Evolutionary conservation across 2,113 vertebrate species (phyloP).

Genomic region (Dicaeum eximium): DNA sequence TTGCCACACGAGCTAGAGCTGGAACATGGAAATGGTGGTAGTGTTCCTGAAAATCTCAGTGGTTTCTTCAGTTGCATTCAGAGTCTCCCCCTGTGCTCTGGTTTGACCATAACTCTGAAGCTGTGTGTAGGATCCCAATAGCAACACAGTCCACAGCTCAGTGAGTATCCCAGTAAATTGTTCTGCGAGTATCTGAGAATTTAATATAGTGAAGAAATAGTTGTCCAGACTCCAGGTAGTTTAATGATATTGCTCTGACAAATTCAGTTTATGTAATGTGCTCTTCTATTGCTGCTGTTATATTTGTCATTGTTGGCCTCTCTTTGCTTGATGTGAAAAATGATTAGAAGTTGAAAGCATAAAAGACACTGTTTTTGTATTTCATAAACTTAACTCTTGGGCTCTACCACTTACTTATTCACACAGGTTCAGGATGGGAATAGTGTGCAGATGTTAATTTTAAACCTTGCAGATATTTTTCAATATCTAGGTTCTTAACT

Average conservation of each 20-base stretch:
- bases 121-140: neutral
- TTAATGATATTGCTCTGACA: neutral
- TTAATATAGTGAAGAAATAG: neutral
- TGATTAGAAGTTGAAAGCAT: neutral
- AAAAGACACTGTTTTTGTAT: neutral
- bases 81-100: neutral
- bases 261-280: neutral
- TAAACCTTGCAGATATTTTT: accelerated
- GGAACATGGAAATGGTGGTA: neutral
- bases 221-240: neutral
- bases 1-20: neutral
- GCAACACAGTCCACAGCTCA: neutral
- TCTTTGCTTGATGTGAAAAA: neutral
- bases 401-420: neutral
- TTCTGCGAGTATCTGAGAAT: neutral
- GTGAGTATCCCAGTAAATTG: neutral
- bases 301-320: neutral
- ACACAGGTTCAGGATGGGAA: neutral
- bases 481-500: neutral
- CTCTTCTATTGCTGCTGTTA: neutral
- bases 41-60: neutral
- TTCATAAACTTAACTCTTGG: neutral
- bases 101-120: neutral
- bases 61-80: neutral
- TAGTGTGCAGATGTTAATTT: neutral